Evolutionary conservation across 1,140 invertebrate species (phyloP).

Genomic region (Coelopa frigida): DNA sequence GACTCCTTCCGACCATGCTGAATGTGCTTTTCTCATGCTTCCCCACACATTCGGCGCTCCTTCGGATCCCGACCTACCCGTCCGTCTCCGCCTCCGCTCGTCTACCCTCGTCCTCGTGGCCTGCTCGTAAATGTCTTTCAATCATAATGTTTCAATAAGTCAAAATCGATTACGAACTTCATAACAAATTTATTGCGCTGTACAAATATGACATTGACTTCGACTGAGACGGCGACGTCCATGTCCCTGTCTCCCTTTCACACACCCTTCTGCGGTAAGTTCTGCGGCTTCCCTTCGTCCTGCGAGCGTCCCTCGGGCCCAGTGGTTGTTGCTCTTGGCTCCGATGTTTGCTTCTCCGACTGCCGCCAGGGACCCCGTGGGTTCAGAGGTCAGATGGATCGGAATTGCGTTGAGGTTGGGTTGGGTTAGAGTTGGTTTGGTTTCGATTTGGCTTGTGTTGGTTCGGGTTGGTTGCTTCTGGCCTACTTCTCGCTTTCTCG

Average conservation of each 20-base stretch:
- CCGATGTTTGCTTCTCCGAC: not conserved
- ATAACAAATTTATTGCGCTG: constrained; percentile 43
- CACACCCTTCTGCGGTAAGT: not conserved
- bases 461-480: too few species aligned
- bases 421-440: too few species aligned
- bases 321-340: not conserved
- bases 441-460: too few species aligned
- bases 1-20: constrained; percentile 8
- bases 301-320: constrained; percentile 2
- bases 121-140: constrained; percentile 44
- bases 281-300: not conserved
- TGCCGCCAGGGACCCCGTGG: constrained; percentile 1
- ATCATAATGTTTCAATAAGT: constrained; percentile 45
- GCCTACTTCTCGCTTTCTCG: too few species aligned
- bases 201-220: constrained; percentile 40
- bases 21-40: constrained; percentile 8
- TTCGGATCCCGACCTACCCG: not conserved
- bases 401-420: too few species aligned
- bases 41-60: not conserved
- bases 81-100: not conserved
- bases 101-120: constrained; percentile 5
- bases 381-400: not conserved
- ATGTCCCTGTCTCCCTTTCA: not conserved
- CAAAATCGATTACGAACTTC: constrained; percentile 44
- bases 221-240: not conserved